A percentile compares a stretch with the other conserved stretches of the same genome.
Evolutionary conservation across 2,113 vertebrate species (phyloP).

Genomic region (Lophotis ruficrista): DNA sequence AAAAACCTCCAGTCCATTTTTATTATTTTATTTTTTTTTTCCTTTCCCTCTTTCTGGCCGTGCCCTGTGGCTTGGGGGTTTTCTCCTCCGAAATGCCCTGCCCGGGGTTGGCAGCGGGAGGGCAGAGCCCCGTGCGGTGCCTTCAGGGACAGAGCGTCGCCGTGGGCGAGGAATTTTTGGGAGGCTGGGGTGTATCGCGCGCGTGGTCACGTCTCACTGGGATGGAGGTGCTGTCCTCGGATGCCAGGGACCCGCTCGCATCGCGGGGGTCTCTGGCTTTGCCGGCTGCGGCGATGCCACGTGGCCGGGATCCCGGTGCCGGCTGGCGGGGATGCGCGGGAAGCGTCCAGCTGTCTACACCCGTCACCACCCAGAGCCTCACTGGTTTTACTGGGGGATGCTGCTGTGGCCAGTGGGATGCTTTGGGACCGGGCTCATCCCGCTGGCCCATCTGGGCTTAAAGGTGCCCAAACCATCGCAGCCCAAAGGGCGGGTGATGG

Average conservation of each 20-base stretch:
- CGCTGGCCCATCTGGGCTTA: rapidly evolving
- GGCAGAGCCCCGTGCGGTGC: neutral
- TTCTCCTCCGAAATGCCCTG: neutral
- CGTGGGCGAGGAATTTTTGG: neutral
- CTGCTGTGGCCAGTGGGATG: neutral
- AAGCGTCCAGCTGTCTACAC: neutral
- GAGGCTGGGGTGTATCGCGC: rapidly evolving
- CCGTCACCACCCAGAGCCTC: neutral
- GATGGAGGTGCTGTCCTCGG: neutral
- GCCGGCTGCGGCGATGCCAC: neutral
- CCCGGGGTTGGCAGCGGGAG: neutral
- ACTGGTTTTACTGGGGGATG: neutral
- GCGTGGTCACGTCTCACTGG: rapidly evolving
- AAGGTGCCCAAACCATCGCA: neutral
- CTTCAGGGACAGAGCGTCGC: rapidly evolving
- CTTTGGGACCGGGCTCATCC: neutral
- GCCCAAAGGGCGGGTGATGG: neutral
- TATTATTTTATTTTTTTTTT: neutral
- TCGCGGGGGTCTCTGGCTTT: rapidly evolving
- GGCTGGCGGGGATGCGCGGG: neutral
- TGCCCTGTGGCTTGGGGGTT: neutral
- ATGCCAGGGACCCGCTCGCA: neutral
- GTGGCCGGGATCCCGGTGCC: neutral
- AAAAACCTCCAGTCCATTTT: constrained; percentile 72
- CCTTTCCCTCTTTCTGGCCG: constrained; percentile 59